Conservation (phyloP, 2,888 invertebrate species). For the Lamellibrachia columna region DNA sequence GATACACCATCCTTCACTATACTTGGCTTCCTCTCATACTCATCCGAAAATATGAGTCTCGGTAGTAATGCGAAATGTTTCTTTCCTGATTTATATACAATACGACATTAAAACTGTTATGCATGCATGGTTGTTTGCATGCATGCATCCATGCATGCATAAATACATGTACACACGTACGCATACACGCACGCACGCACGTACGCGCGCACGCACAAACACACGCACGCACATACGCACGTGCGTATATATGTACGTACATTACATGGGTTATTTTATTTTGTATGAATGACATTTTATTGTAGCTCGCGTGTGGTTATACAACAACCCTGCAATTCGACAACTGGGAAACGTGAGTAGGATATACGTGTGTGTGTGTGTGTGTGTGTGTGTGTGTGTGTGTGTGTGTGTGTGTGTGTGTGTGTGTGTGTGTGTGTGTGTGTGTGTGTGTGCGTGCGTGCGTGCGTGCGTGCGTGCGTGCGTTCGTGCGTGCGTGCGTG, state of each 20-base stretch:
- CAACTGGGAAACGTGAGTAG: neutral
- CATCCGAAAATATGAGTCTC: neutral
- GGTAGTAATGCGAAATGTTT: no score
- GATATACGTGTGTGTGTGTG: neutral
- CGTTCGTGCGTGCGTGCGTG: neutral
- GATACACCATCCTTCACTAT: neutral
- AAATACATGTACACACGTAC: no score
- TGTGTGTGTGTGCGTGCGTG: neutral
- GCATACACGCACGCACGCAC: no score
- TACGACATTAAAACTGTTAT: no score
- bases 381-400: neutral
- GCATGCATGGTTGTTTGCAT: no score
- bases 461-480: neutral
- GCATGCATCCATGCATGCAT: no score
- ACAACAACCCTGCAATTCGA: neutral
- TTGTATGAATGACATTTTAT: neutral
- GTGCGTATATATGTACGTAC: neutral
- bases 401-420: neutral
- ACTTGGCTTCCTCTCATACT: neutral
- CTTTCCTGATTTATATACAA: no score
- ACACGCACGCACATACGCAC: neutral
- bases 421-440: neutral
- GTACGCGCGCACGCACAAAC: no score
- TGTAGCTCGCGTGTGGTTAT: neutral
- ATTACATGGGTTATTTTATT: neutral